Conservation (phyloP, 1,140 invertebrate genomes). For the Heliothis virescens region DNA sequence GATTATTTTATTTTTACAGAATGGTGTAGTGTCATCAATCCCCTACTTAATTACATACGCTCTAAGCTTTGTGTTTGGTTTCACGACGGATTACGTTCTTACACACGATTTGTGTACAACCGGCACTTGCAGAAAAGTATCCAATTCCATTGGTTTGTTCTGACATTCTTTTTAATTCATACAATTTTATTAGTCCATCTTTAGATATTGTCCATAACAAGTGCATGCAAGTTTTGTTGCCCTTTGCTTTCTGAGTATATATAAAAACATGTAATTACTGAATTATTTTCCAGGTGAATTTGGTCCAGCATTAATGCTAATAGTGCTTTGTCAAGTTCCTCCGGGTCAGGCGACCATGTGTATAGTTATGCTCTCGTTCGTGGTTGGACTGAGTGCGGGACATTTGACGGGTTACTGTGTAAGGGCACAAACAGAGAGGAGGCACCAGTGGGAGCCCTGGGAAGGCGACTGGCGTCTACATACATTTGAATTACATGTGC, state of each 20-base stretch:
- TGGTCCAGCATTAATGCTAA: slow-evolving; percentile 87
- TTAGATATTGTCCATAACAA: too few relatives aligned
- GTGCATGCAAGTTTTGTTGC: too few relatives aligned
- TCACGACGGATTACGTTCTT: slow-evolving; percentile 86
- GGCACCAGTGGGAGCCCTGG: too few relatives aligned
- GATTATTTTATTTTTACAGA: slow-evolving; percentile 86
- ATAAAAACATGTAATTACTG: too few relatives aligned
- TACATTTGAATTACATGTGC: too few relatives aligned
- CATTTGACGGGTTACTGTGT: slow-evolving; percentile 90
- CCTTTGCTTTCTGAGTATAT: too few relatives aligned
- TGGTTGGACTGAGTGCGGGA: slow-evolving; percentile 92
- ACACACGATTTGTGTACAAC: slow-evolving; percentile 83
- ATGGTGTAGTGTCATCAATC: slow-evolving; percentile 92
- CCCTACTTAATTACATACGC: slow-evolving; percentile 92
- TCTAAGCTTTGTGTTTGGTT: slow-evolving; percentile 88
- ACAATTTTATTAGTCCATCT: too few relatives aligned
- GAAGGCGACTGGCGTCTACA: too few relatives aligned
- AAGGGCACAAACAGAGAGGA: background rate
- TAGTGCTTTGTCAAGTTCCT: slow-evolving; percentile 88
- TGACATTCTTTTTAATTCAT: background rate
- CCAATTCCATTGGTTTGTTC: slow-evolving; percentile 79
- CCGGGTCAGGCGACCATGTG: slow-evolving; percentile 83
- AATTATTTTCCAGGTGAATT: slow-evolving; percentile 80
- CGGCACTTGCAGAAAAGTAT: slow-evolving; percentile 75
- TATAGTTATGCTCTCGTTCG: slow-evolving; percentile 88